Evolutionary conservation across 2,888 invertebrate species (phyloP).

Genomic region (Euclidia mi): DNA sequence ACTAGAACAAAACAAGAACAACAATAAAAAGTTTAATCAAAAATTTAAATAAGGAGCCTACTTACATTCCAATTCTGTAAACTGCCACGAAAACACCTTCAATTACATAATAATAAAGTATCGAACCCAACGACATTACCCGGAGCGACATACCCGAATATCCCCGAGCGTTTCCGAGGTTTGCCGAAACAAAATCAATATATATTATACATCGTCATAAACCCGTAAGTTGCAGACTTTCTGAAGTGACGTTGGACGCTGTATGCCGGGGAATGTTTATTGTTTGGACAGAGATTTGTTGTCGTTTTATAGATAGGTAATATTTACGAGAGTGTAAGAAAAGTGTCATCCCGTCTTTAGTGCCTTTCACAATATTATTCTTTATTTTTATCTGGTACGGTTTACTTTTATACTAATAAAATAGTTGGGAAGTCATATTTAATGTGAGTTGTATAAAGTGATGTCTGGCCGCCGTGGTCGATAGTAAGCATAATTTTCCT

Average conservation of each 20-base stretch:
- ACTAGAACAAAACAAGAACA: no score
- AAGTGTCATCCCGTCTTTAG: no score
- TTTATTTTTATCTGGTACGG: no score
- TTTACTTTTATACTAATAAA: no score
- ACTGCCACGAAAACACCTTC: constrained; percentile 1
- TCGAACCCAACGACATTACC: constrained; percentile 30
- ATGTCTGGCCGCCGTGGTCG: no score
- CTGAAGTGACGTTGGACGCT: constrained; percentile 3
- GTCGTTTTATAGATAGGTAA: no score
- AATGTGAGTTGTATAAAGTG: no score
- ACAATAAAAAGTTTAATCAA: not conserved
- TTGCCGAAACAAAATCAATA: constrained; percentile 63
- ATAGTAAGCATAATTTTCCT: no score
- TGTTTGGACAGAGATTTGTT: no score
- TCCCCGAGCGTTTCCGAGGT: constrained; percentile 46
- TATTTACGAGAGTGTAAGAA: no score
- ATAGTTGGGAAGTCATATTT: no score
- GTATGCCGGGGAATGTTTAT: not conserved
- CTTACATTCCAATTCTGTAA: not conserved
- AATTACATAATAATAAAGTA: constrained; percentile 21
- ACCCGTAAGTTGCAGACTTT: constrained; percentile 31
- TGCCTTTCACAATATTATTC: no score
- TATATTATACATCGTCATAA: constrained; percentile 37
- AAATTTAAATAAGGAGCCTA: not conserved
- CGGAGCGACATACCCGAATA: constrained; percentile 31